Conservation (phyloP, 2,888 invertebrate species). For the Noctua fimbriata region DNA sequence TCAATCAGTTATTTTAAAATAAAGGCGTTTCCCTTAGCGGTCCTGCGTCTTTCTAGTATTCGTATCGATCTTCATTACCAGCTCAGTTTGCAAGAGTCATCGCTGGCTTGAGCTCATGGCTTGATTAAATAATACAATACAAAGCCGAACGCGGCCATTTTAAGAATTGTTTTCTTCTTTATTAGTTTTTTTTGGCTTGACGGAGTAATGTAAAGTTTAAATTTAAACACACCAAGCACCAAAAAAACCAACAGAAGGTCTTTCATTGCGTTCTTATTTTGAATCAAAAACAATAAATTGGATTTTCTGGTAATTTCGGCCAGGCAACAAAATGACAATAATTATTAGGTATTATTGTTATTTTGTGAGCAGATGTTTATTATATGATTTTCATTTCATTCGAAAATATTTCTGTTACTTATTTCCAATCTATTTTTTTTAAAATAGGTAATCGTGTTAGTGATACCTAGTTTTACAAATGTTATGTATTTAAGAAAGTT, state of each 20-base stretch:
- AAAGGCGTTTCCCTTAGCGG: not conserved
- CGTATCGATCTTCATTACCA: constrained; percentile 46
- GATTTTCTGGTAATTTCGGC: not conserved
- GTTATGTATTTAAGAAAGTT: not conserved
- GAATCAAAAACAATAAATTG: not conserved
- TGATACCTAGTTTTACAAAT: not conserved
- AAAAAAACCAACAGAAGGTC: not conserved
- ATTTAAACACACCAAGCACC: not conserved
- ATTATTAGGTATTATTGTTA: not conserved
- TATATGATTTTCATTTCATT: not conserved
- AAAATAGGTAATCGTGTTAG: not conserved
- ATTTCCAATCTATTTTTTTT: not conserved
- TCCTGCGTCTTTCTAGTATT: constrained; percentile 44
- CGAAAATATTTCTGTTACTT: not conserved
- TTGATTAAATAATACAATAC: constrained; percentile 45
- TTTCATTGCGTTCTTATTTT: constrained; percentile 21
- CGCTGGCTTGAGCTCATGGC: constrained; percentile 39
- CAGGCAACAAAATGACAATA: not conserved
- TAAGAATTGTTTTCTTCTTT: constrained; percentile 14
- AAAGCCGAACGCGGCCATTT: constrained; percentile 17
- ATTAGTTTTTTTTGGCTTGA: not conserved
- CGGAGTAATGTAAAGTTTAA: not conserved
- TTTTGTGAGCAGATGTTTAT: not conserved
- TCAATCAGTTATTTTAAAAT: not conserved
- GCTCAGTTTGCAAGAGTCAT: constrained; percentile 50